Evolutionary conservation across 2,888 invertebrate species (phyloP), one percentile per base, ranked within the genome.

Genomic region (Beris morrisii): DNA sequence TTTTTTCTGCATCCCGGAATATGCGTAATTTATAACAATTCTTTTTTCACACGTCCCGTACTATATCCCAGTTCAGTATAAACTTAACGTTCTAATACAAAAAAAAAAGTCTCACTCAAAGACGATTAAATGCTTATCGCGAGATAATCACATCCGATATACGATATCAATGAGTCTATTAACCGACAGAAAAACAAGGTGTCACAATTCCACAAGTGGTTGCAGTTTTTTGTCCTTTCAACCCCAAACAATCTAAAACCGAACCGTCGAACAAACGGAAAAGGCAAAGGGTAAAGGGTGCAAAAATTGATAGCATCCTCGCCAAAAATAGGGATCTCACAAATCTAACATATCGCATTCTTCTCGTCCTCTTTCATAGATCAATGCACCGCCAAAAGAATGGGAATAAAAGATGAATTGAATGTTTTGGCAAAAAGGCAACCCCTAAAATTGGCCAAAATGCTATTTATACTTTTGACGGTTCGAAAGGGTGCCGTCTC

Each of bases 381-480:
- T 58, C 58, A 58, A 58, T 46, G 30, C 15, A 45, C 52, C 43
- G 52, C 38, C 38, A 38, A 7, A 61, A 50, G 61, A 52, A 61
- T 52, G 38, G 38, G 61, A 50, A 61, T 50, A 61, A 61, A 52
- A 61, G 61, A 61, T 52, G 61, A 61, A 61, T 61, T 52, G 61
- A 52, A 61, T 61, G 61, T 61, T 61, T 61, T 61, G 61, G 61
- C 61, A 61, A 61, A 61, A 61, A 61, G 61, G 61, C 61, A 61
- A 52, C 61, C 61, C 61, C 38, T 32, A 61, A 22, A 48, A 50
- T 61, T 38, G 43, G 22, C 50, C 22, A 12, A 38, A 38, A 38
- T 38, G 5, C 38, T 38, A 38, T 38, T 38, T 38, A 38, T 9
- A 38, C 22, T 38, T 38, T 38, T 38, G 28, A 53, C 28, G n/a